Conservation (phyloP, 1,140 invertebrate species). For the Drosophila sproati region DNA sequence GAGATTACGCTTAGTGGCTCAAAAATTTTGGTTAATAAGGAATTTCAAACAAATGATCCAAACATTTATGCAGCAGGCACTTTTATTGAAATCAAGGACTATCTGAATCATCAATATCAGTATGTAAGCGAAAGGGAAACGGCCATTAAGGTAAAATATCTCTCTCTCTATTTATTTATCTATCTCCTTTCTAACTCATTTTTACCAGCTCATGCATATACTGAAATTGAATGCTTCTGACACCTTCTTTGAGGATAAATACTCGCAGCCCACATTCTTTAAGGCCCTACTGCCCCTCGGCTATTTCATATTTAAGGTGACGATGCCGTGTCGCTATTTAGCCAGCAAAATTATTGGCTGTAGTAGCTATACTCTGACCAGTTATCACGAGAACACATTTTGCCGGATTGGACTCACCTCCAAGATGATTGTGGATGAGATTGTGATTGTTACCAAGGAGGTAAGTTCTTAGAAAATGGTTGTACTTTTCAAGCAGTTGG, state of each 20-base stretch:
- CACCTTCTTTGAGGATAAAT: constrained; percentile 44
- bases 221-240: constrained; percentile 11
- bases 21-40: constrained; percentile 48
- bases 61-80: constrained; percentile 67
- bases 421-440: constrained; percentile 66
- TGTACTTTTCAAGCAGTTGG: background rate
- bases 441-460: constrained; percentile 61
- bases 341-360: constrained; percentile 14
- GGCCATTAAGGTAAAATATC: constrained; percentile 51
- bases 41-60: constrained; percentile 61
- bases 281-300: constrained; percentile 55
- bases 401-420: constrained; percentile 53
- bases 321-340: constrained; percentile 63
- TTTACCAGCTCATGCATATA: constrained; percentile 51
- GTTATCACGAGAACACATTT: constrained; percentile 61
- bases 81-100: constrained; percentile 34
- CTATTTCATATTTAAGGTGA: constrained; percentile 64
- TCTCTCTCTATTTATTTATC: background rate
- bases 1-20: constrained; percentile 14
- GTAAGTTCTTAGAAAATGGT: constrained; percentile 26
- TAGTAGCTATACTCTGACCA: constrained; percentile 27
- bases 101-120: constrained; percentile 61
- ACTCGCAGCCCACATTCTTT: constrained; percentile 45
- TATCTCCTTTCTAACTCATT: no score
- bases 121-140: constrained; percentile 43